Conservation (phyloP, 2,888 invertebrate genomes). For the Phengaris arion region DNA sequence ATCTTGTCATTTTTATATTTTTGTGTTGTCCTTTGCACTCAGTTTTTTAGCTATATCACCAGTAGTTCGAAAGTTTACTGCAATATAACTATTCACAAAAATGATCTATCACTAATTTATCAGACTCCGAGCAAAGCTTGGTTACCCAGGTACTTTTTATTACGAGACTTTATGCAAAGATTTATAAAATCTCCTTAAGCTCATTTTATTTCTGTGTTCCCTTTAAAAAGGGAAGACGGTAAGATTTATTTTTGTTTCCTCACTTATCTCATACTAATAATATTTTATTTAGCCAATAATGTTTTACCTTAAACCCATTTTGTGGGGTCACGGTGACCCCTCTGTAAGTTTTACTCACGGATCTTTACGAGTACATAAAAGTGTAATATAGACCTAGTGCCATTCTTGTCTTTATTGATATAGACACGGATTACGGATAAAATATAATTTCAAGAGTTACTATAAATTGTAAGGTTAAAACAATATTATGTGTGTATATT, state of each 20-base stretch:
- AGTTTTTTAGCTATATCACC: too few relatives aligned
- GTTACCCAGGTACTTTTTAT: too few relatives aligned
- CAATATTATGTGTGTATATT: slow-evolving; percentile 27
- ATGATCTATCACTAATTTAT: too few relatives aligned
- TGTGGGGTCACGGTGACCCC: background rate
- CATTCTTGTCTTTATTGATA: background rate
- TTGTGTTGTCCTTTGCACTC: too few relatives aligned
- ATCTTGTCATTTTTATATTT: too few relatives aligned
- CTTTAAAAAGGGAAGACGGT: background rate
- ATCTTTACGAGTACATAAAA: slow-evolving; percentile 1
- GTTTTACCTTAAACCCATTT: background rate
- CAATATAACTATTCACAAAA: too few relatives aligned
- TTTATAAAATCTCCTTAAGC: too few relatives aligned
- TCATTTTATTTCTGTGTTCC: too few relatives aligned
- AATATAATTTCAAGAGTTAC: slow-evolving; percentile 1
- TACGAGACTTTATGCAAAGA: too few relatives aligned
- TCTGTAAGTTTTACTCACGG: background rate
- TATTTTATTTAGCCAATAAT: background rate
- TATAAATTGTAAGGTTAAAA: background rate
- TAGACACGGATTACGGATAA: background rate
- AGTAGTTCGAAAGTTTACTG: too few relatives aligned
- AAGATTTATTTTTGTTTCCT: background rate
- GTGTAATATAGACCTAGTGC: slow-evolving; percentile 7
- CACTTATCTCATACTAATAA: background rate
- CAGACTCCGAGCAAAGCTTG: too few relatives aligned